These are phyloP conservation scores for Argopecten irradians DNA, from an alignment of 1,140 invertebrate species.

Conservation along the genomic window DNA sequence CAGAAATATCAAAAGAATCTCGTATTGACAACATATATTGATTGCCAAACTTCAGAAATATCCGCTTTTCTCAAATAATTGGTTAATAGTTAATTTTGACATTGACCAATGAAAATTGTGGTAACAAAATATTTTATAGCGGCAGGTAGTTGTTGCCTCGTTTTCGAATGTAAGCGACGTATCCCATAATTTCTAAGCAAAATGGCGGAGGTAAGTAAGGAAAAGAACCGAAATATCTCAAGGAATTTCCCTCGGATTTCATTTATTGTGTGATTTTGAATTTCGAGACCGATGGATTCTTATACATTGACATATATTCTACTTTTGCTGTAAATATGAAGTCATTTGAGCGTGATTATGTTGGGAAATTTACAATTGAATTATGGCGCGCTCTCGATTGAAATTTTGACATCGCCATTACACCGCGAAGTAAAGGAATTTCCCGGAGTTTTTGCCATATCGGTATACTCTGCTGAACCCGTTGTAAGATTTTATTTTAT, in stretches of 20 bases:
- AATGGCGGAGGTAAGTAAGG: constrained; percentile 73
- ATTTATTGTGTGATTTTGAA: not conserved
- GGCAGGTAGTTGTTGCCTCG: constrained; percentile 62
- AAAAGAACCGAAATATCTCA: constrained; percentile 44
- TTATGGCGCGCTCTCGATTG: constrained; percentile 43
- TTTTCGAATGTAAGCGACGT: constrained; percentile 63
- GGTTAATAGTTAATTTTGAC: not conserved
- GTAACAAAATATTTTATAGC: not conserved
- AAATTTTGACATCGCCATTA: constrained; percentile 17
- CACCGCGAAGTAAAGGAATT: constrained; percentile 32
- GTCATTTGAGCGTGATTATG: not conserved
- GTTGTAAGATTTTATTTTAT: not conserved
- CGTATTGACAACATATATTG: not conserved
- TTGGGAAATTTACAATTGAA: constrained; percentile 23
- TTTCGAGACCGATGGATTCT: constrained; percentile 36
- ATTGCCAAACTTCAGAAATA: not conserved
- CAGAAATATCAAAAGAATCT: not conserved
- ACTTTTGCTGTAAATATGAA: not conserved
- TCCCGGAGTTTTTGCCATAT: constrained; percentile 37
- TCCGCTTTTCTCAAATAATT: not conserved
- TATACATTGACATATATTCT: constrained; percentile 37
- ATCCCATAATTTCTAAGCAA: constrained; percentile 69
- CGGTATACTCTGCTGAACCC: not conserved
- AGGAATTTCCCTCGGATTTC: constrained; percentile 53
- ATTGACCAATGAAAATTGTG: constrained; percentile 38